A percentile compares a stretch with the other conserved stretches of the same genome.
Conservation (phyloP, 2,113 vertebrate genomes). For the Campylorhamphus procurvoides region DNA sequence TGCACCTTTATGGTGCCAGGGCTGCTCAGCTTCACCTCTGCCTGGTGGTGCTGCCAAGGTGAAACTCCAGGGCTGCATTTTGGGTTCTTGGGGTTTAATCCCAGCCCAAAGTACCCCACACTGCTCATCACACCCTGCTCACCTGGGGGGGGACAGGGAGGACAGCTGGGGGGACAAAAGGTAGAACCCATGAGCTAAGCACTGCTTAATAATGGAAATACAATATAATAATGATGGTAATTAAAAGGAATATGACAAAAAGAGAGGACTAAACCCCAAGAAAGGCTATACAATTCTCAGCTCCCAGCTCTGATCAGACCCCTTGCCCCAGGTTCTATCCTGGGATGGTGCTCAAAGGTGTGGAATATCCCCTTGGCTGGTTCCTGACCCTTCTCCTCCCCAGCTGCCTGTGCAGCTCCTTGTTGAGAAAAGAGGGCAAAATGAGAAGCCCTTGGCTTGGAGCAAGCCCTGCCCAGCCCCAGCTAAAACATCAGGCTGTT, state of each 20-base stretch:
- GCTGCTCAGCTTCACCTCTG: neutral
- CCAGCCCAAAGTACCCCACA: neutral
- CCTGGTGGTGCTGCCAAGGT: neutral
- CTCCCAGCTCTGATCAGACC: neutral
- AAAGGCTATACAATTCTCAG: neutral
- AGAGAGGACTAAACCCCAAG: neutral
- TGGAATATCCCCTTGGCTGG: neutral
- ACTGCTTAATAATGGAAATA: neutral
- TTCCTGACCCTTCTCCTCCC: neutral
- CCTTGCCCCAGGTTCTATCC: neutral
- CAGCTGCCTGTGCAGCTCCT: neutral
- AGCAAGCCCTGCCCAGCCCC: neutral
- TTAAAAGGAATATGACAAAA: neutral
- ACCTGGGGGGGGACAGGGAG: neutral
- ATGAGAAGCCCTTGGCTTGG: too few relatives aligned
- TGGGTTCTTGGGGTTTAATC: neutral
- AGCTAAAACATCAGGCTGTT: neutral
- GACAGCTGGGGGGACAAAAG: fast-evolving
- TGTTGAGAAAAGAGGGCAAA: neutral
- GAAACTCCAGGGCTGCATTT: neutral
- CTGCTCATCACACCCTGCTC: neutral
- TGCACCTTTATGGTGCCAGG: neutral
- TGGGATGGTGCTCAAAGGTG: neutral
- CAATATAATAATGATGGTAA: neutral
- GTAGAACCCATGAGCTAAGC: neutral